Evolutionary conservation across 2,113 vertebrate genomes (phyloP), one percentile per base, ranked within the genome.

Genomic region (Candoia aspera): DNA sequence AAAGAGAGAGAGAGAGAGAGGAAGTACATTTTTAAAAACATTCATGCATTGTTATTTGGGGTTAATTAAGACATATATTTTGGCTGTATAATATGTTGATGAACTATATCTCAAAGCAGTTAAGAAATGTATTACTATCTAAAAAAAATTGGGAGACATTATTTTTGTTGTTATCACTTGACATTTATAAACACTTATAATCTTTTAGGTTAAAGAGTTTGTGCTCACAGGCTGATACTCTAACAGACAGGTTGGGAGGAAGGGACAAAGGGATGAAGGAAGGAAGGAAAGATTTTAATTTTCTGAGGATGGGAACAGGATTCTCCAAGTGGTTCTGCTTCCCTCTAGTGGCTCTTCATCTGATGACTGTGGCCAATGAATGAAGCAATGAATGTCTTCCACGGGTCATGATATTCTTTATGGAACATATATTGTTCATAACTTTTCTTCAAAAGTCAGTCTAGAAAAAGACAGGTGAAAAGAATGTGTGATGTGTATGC

Each of bases 71-170:
- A 84, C n/a, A 13, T 26, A n/a, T 33, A 3, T 84, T 84, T 49
- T 49, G 13, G 33, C 55, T 92, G 29, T 0, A 87, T 6, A 0
- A 26, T n/a, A 79, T 94, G 29, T 87, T 55, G 33, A 91, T 23
- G 3, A 73, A 88, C 93, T 92, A 55, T 90, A 55, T 29, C 2
- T 85, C 88, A 90, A 90, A 92, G 64, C 17, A 90, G 26, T 17
- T 89, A 3, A 90, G 89, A 84, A 90, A 83, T 90, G 91, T 29
- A 29, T 55, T 86, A 87, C 54, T 89, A 92, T 1, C 11, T 57
- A 84, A 2, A 79, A 73, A 49, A 90, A 24, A 0, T 0, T 89
- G 89, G 73, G 21, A 57, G 29, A 89, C 6, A 60, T 19, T 1
- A 1, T 42, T 24, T 88, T 88, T 46, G 6, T 13, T 59, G 58